phyloP scores from a whole-genome alignment of 2,888 invertebrate genomes.

The Tridacna gigas region DNA sequence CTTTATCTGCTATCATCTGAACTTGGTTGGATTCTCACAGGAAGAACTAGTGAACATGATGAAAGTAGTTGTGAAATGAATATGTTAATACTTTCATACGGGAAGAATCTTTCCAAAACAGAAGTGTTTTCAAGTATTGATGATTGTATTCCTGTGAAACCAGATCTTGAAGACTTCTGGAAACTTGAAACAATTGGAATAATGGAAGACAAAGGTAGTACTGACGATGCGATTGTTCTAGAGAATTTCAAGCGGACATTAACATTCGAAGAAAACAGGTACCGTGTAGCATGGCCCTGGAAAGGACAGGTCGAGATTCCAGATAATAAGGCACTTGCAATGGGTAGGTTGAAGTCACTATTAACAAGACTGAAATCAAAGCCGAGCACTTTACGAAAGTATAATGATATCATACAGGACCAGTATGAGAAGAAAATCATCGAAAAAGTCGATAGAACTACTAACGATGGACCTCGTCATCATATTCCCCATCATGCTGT shows the following conservation, averaged over 20 bases:
- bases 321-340: not conserved
- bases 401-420: not conserved
- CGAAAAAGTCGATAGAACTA: not conserved
- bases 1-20: slow-evolving; percentile 17
- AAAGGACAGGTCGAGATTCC: not conserved
- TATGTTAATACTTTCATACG: slow-evolving; percentile 23
- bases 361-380: not conserved
- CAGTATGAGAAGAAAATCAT: slow-evolving; percentile 1
- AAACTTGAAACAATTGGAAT: slow-evolving; percentile 3
- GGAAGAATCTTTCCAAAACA: not conserved
- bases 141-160: not conserved
- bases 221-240: too few relatives aligned
- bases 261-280: too few relatives aligned
- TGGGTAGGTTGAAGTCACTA: not conserved
- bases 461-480: not conserved
- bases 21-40: too few relatives aligned
- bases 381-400: not conserved
- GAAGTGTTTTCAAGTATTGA: not conserved
- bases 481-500: slow-evolving; percentile 9
- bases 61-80: not conserved
- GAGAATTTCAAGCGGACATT: too few relatives aligned
- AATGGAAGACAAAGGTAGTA: too few relatives aligned
- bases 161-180: not conserved
- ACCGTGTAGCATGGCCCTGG: not conserved
- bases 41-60: slow-evolving; percentile 11